A percentile compares a stretch with the other conserved stretches of the same genome.
Evolutionary conservation across 2,797 vertebrate genomes (phyloP).

Genomic region (Gymnoscopelus braueri): DNA sequence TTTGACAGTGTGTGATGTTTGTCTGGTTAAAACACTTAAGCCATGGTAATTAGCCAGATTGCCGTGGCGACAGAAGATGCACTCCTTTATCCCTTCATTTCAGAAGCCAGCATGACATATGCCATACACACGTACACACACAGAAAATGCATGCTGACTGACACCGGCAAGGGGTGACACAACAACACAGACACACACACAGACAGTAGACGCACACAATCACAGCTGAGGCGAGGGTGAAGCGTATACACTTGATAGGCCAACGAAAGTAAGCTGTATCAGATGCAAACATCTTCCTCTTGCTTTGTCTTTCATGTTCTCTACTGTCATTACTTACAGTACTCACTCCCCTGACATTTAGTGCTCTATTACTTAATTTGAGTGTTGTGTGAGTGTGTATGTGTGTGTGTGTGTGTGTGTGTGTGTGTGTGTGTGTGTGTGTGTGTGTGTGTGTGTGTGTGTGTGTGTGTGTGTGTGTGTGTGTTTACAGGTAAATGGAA

Average conservation of each 20-base stretch:
- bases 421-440: too few relatives aligned
- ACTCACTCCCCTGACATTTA: too few relatives aligned
- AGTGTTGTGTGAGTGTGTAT: too few relatives aligned
- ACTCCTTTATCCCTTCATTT: slow-evolving; percentile 80
- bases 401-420: too few relatives aligned
- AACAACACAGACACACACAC: slow-evolving; percentile 7
- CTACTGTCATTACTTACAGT: background rate
- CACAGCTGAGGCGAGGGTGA: too few relatives aligned
- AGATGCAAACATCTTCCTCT: slow-evolving; percentile 17
- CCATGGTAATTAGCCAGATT: slow-evolving; percentile 85
- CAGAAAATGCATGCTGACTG: slow-evolving; percentile 23
- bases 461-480: too few relatives aligned
- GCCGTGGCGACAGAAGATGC: slow-evolving; percentile 80
- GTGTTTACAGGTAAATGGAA: too few relatives aligned
- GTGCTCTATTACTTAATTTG: too few relatives aligned
- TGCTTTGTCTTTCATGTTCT: slow-evolving; percentile 12
- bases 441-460: too few relatives aligned
- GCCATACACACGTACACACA: slow-evolving; percentile 30
- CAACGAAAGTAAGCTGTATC: slow-evolving; percentile 22
- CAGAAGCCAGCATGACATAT: slow-evolving; percentile 73
- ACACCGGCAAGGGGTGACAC: too few relatives aligned
- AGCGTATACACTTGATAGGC: too few relatives aligned
- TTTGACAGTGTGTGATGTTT: slow-evolving; percentile 83
- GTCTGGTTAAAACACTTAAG: slow-evolving; percentile 85
- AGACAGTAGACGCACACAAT: slow-evolving; percentile 3